Evolutionary conservation across 2,888 invertebrate genomes (phyloP), one percentile per base, ranked within the genome.

Genomic region (Lamellibrachia satsuma): DNA sequence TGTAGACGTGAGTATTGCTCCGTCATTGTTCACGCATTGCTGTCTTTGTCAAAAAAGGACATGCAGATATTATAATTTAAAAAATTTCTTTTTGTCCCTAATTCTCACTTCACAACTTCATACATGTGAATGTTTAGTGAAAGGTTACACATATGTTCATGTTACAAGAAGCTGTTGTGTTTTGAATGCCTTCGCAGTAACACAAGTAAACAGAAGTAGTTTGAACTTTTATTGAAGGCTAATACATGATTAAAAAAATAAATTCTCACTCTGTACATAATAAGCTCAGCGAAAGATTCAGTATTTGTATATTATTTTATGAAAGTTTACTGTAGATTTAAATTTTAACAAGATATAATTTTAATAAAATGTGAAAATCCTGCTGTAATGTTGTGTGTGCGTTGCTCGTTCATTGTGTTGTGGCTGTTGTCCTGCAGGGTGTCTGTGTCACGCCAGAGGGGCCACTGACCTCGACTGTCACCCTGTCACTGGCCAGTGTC

Each of bases 361-460:
- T 55, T 55, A 4, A 57, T 75, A 11, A 22, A 6, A 75, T 22
- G 22, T 75, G 75, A 75, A 75, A 75, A 75, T 75, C 75, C 75
- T 22, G n/a, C 75, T 75, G 6, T 22, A 15, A 6, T 3, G 75
- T 75, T 75, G 75, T 75, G 22, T 75, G 15, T 15, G 22, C 22
- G 6, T 11, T 75, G 11, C 22, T 11, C 22, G 22, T 75, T 75
- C 22, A 22, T 75, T 75, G 75, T 75, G 9, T 55, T 55, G 9
- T 55, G 15, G 75, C n/a, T 75, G 75, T 75, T 75, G 22, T 75
- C 75, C 15, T n/a, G 22, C 22, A 75, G 75, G 75, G 93, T 99
- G 99, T 95, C 97, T 98, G 93, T 99, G 99, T 96, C 98, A 98
- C 95, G 95, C 97, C 0, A 97, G 97, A 57, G 99, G 99, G 7